phyloP scores from a whole-genome alignment of 2,888 invertebrate species.

The Drosophila formosana region DNA sequence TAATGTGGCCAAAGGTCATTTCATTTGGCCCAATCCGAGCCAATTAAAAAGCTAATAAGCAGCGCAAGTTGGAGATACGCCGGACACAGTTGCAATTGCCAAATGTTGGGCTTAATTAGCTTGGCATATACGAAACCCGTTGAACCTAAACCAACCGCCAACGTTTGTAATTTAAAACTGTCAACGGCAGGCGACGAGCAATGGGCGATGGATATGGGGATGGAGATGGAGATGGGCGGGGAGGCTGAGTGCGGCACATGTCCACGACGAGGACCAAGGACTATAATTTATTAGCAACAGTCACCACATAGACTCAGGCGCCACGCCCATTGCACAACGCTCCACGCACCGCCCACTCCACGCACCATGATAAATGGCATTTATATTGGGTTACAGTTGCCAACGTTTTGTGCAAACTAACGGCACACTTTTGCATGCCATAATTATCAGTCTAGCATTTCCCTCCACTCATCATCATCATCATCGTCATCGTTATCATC shows the following conservation, averaged over 20 bases:
- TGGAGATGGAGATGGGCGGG: background rate
- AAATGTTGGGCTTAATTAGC: slow-evolving; percentile 72
- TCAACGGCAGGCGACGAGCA: slow-evolving; percentile 64
- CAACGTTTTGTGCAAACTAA: slow-evolving; percentile 56
- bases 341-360: slow-evolving; percentile 5
- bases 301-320: slow-evolving; percentile 62
- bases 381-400: slow-evolving; percentile 79
- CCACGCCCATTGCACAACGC: slow-evolving; percentile 39
- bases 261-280: slow-evolving; percentile 52
- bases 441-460: slow-evolving; percentile 56
- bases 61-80: slow-evolving; percentile 54
- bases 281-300: slow-evolving; percentile 79
- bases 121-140: slow-evolving; percentile 29
- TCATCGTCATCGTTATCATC: slow-evolving; percentile 8
- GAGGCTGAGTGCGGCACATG: slow-evolving; percentile 60
- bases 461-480: slow-evolving; percentile 21
- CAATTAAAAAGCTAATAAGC: slow-evolving; percentile 73
- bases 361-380: slow-evolving; percentile 76
- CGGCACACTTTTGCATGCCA: slow-evolving; percentile 60
- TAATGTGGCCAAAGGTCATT: slow-evolving; percentile 34
- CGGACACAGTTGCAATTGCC: slow-evolving; percentile 55
- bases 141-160: slow-evolving; percentile 48
- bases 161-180: slow-evolving; percentile 80
- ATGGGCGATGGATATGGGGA: background rate
- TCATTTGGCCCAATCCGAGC: slow-evolving; percentile 36